These are phyloP conservation scores for Halichoerus grypus DNA, from an alignment of 2,113 vertebrate species.

Conservation along the genomic window DNA sequence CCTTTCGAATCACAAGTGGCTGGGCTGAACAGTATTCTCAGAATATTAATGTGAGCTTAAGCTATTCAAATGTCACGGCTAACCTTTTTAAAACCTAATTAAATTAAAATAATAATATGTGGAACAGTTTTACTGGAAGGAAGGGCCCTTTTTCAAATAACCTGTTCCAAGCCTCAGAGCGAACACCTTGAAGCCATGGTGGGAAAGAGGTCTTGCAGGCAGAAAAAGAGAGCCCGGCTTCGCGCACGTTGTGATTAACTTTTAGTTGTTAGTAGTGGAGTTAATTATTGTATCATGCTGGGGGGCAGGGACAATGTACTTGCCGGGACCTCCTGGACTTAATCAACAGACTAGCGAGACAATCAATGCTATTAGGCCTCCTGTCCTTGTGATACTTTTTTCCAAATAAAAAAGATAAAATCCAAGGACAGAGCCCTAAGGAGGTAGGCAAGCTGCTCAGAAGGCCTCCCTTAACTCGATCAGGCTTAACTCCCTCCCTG, in stretches of 20 bases:
- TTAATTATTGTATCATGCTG: constrained; percentile 81
- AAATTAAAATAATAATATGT: constrained; percentile 89
- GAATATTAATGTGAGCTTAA: constrained; percentile 86
- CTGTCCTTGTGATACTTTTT: constrained; percentile 66
- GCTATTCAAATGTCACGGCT: constrained; percentile 86
- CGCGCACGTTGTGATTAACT: constrained; percentile 83
- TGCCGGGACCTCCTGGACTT: constrained; percentile 77
- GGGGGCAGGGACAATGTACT: constrained; percentile 82
- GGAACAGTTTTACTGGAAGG: constrained; percentile 75
- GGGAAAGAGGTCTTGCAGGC: constrained; percentile 58
- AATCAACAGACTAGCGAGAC: constrained; percentile 64
- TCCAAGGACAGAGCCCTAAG: constrained; percentile 46
- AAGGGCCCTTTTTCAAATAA: constrained; percentile 80
- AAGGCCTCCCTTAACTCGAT: background rate
- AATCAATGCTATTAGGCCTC: constrained; percentile 73
- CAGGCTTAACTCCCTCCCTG: background rate
- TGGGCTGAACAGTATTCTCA: constrained; percentile 82
- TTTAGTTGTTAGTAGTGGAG: constrained; percentile 79
- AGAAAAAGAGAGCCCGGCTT: constrained; percentile 76
- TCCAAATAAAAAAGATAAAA: constrained; percentile 70
- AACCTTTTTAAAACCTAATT: constrained; percentile 88
- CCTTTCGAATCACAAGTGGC: constrained; percentile 85
- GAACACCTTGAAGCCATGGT: constrained; percentile 60
- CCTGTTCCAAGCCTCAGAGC: constrained; percentile 71
- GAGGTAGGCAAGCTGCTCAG: constrained; percentile 9